Evolutionary conservation across 2,797 vertebrate species (phyloP), one percentile per base, ranked within the genome.

Genomic region (Lerista edwardsae): DNA sequence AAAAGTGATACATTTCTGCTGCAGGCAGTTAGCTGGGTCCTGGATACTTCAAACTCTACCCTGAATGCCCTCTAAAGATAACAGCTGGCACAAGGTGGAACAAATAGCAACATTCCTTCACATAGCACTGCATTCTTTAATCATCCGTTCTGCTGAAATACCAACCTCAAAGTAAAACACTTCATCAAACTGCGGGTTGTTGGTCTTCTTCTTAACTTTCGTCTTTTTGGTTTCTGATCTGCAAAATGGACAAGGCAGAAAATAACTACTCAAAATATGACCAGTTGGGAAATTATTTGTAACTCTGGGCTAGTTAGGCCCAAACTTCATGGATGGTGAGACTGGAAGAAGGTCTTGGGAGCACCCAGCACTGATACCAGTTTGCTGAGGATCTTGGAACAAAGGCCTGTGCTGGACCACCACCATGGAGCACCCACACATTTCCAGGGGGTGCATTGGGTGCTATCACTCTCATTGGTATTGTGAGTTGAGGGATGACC

Each of bases 171-270:
- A 99, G 94, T 98, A 99, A 95, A 99, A 99, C 94, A 98, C 96
- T 94, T 99, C 99, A 2, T 99, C 98, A 90, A 98, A 99, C 94
- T 99, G 98, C 47, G 99, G 99, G 90, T 99, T 99, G 97, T 98
- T 99, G 84, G 97, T 99, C 97, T 98, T 99, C 95, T 98, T 97
- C 89, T 98, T 99, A 92, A 98, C 98, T 94, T 99, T 99, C 14
- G 98, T 99, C 96, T 99, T 99, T 95, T 99, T 99, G 80, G 97
- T 98, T 93, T 99, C 99, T 9, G 98, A 98, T 94, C 99, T 99
- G 93, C 79, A 80, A 75, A 86, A 84, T 88, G 44, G 78, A 80
- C 69, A 25, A 41, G 71, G 78, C n/a, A 39, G 1, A 6, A 11
- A 83, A 71, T 1, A 31, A 69, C 64, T 81, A 77, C 17, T 27